phyloP scores from a whole-genome alignment of 2,797 vertebrate genomes.

The Crocodylus rhombifer region DNA sequence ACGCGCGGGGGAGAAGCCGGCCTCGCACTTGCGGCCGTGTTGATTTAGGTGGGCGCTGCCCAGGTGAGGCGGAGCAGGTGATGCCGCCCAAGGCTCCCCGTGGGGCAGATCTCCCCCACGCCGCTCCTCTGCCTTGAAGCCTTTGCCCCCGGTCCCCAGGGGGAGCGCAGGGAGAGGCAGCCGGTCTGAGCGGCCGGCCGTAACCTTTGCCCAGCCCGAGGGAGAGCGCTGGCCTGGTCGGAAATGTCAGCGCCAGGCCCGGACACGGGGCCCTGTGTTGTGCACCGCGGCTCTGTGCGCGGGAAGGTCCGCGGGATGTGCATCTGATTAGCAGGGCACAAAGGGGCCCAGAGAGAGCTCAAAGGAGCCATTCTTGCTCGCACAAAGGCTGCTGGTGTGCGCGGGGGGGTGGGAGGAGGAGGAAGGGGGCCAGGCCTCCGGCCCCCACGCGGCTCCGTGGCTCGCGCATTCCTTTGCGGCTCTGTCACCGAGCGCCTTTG shows the following conservation, averaged over 20 bases:
- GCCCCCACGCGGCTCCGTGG: not conserved
- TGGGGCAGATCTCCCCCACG: no score
- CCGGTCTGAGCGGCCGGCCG: not conserved
- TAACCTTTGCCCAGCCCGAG: not conserved
- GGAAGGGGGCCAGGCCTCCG: not conserved
- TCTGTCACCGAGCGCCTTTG: not conserved
- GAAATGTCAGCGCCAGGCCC: not conserved
- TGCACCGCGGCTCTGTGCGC: not conserved
- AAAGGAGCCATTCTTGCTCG: conserved; percentile 14
- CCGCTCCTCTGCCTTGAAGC: no score
- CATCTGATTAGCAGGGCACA: conserved; percentile 10
- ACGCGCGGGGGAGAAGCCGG: not conserved
- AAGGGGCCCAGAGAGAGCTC: conserved; percentile 12
- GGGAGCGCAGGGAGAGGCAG: no score
- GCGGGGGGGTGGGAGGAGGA: not conserved
- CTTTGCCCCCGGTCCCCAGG: no score
- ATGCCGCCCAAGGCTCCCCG: no score
- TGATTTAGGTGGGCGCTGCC: no score
- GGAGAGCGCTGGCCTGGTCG: not conserved
- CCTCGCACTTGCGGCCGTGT: not conserved
- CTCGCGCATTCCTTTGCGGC: not conserved
- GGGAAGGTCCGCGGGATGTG: not conserved
- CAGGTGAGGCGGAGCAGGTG: no score
- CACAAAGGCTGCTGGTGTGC: conserved; percentile 2
- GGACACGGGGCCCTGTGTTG: not conserved